These are phyloP conservation scores for Eupsilia transversa DNA, from an alignment of 2,888 invertebrate genomes.

Conservation along the genomic window DNA sequence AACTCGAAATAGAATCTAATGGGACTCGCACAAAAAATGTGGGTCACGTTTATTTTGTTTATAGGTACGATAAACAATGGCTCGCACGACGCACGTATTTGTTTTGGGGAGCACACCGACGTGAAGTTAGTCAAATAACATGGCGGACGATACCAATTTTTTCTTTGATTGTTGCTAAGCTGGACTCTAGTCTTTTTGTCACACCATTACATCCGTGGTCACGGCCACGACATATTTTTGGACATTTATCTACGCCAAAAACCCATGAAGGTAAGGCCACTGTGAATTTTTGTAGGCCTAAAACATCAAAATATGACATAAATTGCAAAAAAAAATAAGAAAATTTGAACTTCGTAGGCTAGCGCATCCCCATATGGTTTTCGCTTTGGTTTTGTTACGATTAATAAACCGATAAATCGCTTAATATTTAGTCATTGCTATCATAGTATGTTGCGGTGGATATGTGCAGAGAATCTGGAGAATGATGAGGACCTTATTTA, in stretches of 20 bases:
- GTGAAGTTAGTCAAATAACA: conserved; percentile 83
- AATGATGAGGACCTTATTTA: too few species aligned
- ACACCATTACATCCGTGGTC: background rate
- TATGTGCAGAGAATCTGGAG: too few species aligned
- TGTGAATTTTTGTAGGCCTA: too few species aligned
- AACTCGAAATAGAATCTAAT: conserved; percentile 63
- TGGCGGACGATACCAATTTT: conserved; percentile 47
- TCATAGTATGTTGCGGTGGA: too few species aligned
- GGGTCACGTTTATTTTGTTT: conserved; percentile 68
- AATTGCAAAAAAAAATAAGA: too few species aligned
- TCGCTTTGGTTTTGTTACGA: too few species aligned
- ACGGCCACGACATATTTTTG: background rate
- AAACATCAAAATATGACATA: too few species aligned
- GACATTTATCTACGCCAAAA: background rate
- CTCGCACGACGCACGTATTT: conserved; percentile 82
- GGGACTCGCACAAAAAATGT: conserved; percentile 63
- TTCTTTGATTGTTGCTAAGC: conserved; percentile 30
- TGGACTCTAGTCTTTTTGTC: conserved; percentile 47
- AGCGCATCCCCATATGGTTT: too few species aligned
- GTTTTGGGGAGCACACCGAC: conserved; percentile 85
- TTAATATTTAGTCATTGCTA: too few species aligned
- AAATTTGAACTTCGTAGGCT: background rate
- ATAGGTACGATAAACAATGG: conserved; percentile 77
- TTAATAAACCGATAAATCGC: too few species aligned
- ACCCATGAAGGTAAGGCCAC: too few species aligned